Percentiles rank a stretch among this genome's conserved stretches.
Evolutionary conservation across 2,888 invertebrate genomes (phyloP).

Genomic region (Digitonthophagus gazella): DNA sequence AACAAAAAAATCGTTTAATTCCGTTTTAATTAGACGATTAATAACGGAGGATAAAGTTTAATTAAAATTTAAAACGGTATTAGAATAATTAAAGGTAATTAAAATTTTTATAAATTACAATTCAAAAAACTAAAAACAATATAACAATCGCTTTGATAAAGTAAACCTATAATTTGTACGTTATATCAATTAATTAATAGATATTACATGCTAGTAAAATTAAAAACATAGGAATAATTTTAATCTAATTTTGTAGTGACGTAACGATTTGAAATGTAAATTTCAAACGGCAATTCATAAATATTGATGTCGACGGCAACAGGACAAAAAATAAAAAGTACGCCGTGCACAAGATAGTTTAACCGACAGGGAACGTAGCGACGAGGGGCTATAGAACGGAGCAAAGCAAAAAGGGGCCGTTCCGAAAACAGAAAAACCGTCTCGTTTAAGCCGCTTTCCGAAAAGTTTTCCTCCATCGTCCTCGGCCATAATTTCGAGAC

Average conservation of each 20-base stretch:
- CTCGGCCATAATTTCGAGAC: constrained; percentile 36
- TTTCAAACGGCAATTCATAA: neutral
- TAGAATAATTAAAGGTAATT: neutral
- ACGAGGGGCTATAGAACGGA: neutral
- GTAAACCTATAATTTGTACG: too few species aligned
- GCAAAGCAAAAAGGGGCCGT: neutral
- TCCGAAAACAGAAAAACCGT: neutral
- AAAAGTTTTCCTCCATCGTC: constrained; percentile 16
- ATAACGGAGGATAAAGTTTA: neutral
- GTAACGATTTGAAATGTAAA: neutral
- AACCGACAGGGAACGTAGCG: neutral
- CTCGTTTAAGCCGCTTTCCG: neutral
- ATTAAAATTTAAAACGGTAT: neutral
- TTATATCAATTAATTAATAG: neutral
- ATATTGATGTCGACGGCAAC: neutral
- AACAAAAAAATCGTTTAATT: neutral
- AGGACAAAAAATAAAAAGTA: neutral
- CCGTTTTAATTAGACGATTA: neutral
- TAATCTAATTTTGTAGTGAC: neutral
- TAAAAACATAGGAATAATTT: neutral
- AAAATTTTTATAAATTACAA: too few species aligned
- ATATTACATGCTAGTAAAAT: neutral
- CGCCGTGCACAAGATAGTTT: neutral
- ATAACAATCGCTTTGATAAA: too few species aligned
- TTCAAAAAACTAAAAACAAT: too few species aligned